phyloP scores from a whole-genome alignment of 2,797 vertebrate genomes.

The Hirundo rustica region DNA sequence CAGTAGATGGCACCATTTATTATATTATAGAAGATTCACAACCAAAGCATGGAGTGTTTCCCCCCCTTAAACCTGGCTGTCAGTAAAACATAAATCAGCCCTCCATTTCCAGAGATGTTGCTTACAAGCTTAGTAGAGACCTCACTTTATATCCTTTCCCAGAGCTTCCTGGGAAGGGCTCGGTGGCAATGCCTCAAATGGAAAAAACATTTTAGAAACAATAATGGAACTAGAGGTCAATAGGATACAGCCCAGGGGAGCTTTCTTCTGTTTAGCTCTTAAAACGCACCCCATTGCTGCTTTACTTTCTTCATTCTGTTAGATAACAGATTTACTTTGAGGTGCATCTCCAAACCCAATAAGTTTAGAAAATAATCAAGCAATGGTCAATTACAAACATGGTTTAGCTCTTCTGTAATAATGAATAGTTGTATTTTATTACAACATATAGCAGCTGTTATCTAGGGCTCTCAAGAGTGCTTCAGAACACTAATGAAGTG shows the following conservation, averaged over 20 bases:
- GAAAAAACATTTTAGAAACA: conserved; percentile 56
- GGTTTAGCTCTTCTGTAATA: conserved; percentile 12
- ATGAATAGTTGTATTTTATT: conserved; percentile 30
- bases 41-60: not conserved
- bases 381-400: conserved; percentile 10
- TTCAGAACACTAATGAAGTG: conserved; percentile 23
- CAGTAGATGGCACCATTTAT: conserved; percentile 79
- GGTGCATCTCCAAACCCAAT: not conserved
- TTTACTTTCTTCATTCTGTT: conserved; percentile 30
- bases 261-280: conserved; percentile 40
- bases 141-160: conserved; percentile 41
- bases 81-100: conserved; percentile 48
- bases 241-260: conserved; percentile 53
- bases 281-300: not conserved
- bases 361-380: not conserved
- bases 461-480: not conserved
- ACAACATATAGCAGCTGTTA: conserved; percentile 38
- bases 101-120: conserved; percentile 57
- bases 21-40: conserved; percentile 53
- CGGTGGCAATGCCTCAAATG: conserved; percentile 59
- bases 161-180: conserved; percentile 37
- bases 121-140: conserved; percentile 32
- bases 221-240: conserved; percentile 55
- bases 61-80: conserved; percentile 1
- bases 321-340: conserved; percentile 31